Evolutionary conservation across 1,140 invertebrate genomes (phyloP), one percentile per base, ranked within the genome.

Genomic region (Drosophila parvula): DNA sequence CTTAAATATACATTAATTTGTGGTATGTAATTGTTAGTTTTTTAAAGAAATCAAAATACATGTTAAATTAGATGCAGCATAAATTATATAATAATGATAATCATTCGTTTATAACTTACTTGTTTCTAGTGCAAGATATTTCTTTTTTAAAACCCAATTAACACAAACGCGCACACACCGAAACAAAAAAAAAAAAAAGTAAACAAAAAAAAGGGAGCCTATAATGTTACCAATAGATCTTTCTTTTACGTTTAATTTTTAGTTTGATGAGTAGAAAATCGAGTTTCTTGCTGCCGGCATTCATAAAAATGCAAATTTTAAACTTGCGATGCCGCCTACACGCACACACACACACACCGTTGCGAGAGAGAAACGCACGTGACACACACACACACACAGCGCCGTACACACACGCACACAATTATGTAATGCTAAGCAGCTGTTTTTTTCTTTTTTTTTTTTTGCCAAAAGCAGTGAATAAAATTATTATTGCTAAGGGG

Each of bases 351-450:
- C 55, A 41, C 45, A 47, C 57, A 38, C n/a, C 11, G 12, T 40
- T 43, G 14, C 18, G 11, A 16, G 28, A 61, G 56, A 53, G 32
- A n/a, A 43, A 74, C 32, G 51, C 63, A 74, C 67, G 74, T 68
- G 73, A 61, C 61, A 53, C 58, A 47, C 50, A 58, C 43, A 59
- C 32, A 27, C 10, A 50, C 51, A 56, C 36, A 50, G 5, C 18
- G 44, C 22, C 44, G 18, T 40, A 74, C 32, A 45, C 53, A 57
- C 41, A 56, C 36, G 48, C 56, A 50, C 18, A 51, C 27, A 45
- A 88, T 86, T 86, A 86, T 82, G 83, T 86, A 86, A 86, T 73
- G 36, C 18, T 57, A 28, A 70, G 55, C 70, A 63, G 76, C 43
- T 64, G 53, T 55, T 70, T 71, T 57, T 57, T 27, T 16, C 3